phyloP scores from a whole-genome alignment of 2,888 invertebrate genomes.

The Ennomos fuscantarius region DNA sequence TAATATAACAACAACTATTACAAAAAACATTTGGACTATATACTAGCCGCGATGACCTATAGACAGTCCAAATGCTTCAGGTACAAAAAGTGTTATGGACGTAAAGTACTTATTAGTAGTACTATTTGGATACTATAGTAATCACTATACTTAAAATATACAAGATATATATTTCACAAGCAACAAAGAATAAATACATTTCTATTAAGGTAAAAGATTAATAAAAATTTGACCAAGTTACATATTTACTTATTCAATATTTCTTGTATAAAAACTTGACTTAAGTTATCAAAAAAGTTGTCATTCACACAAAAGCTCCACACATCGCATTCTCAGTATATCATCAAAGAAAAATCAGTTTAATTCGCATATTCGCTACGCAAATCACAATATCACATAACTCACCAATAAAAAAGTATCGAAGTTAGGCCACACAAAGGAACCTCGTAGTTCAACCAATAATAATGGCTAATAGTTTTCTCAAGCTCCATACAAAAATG shows the following conservation, averaged over 20 bases:
- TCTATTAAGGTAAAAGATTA: background rate
- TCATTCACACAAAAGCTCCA: slow-evolving; percentile 41
- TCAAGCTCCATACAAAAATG: slow-evolving; percentile 80
- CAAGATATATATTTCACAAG: no score
- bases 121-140: no score
- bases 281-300: slow-evolving; percentile 50
- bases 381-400: slow-evolving; percentile 68
- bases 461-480: slow-evolving; percentile 84
- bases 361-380: slow-evolving; percentile 66
- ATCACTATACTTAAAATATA: no score
- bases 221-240: slow-evolving; percentile 8
- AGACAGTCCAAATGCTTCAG: no score
- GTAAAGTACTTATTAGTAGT: no score
- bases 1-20: no score
- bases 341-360: slow-evolving; percentile 50
- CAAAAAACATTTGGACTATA: no score
- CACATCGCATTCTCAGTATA: slow-evolving; percentile 47
- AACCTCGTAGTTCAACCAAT: slow-evolving; percentile 71
- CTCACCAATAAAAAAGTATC: slow-evolving; percentile 65
- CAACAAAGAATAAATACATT: no score
- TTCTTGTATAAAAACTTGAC: slow-evolving; percentile 13
- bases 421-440: slow-evolving; percentile 64
- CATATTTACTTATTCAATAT: slow-evolving; percentile 7
- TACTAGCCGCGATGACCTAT: no score
- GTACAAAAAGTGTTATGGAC: no score